Conservation (phyloP, 2,797 vertebrate species). For the Chlorospingus semifuscus region DNA sequence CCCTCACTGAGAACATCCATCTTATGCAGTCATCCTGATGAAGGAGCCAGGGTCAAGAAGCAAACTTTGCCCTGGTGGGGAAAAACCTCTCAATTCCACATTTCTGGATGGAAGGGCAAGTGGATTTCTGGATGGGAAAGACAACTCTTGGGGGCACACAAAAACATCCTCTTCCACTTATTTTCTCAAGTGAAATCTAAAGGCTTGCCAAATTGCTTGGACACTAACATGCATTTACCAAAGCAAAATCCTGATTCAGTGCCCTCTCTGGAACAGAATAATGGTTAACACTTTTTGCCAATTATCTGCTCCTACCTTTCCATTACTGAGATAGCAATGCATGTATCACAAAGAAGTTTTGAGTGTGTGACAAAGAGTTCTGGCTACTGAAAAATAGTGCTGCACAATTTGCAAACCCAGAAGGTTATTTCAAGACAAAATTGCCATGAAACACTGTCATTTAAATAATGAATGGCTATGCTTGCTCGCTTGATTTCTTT, state of each 20-base stretch:
- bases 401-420: conserved; percentile 33
- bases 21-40: background rate
- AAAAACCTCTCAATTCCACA: background rate
- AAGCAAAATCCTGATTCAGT: background rate
- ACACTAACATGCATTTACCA: background rate
- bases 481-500: conserved; percentile 47
- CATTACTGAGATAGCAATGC: background rate
- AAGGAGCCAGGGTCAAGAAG: background rate
- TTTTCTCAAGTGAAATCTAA: background rate
- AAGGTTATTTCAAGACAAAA: conserved; percentile 61
- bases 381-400: conserved; percentile 27
- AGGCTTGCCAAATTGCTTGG: background rate
- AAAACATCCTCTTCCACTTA: background rate
- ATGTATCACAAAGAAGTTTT: background rate
- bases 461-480: conserved; percentile 56
- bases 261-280: background rate
- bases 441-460: conserved; percentile 35
- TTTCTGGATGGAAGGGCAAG: background rate
- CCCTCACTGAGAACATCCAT: background rate
- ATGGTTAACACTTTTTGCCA: background rate
- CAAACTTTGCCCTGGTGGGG: background rate
- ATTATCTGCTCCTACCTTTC: conserved; percentile 17
- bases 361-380: conserved; percentile 26
- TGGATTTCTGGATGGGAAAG: background rate
- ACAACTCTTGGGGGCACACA: background rate